Evolutionary conservation across 2,113 vertebrate genomes (phyloP).

Genomic region (Mixornis gularis): DNA sequence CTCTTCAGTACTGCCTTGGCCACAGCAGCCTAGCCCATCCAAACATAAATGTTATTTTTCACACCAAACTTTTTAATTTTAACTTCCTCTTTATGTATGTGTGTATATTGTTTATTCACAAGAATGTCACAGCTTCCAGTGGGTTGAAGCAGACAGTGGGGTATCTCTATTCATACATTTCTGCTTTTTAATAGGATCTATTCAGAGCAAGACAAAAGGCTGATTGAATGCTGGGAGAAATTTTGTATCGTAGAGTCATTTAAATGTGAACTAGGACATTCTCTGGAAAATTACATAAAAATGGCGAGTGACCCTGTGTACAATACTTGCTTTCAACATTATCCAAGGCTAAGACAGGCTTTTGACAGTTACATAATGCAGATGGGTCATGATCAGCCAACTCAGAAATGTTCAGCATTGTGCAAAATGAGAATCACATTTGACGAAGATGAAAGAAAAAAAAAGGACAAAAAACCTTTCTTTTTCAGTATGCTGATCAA

Average conservation of each 20-base stretch:
- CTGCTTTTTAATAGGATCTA: conserved; percentile 28
- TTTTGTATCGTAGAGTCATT: conserved; percentile 47
- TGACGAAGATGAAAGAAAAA: background rate
- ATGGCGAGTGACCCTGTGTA: conserved; percentile 35
- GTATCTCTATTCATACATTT: conserved; percentile 39
- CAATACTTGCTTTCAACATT: conserved; percentile 55
- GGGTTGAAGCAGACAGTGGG: conserved; percentile 11
- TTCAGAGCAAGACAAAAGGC: conserved; percentile 55
- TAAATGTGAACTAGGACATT: conserved; percentile 62
- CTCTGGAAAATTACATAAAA: conserved; percentile 60
- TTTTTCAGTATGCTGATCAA: background rate
- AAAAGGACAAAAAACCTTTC: background rate
- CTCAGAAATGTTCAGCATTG: conserved; percentile 19
- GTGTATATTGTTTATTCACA: conserved; percentile 19
- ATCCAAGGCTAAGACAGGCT: conserved; percentile 48
- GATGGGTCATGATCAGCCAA: conserved; percentile 25
- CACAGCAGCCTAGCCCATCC: background rate
- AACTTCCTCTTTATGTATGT: background rate
- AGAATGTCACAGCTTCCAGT: background rate
- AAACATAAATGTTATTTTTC: conserved; percentile 7
- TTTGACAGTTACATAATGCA: conserved; percentile 57
- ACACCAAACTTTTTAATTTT: background rate
- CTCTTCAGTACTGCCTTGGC: background rate
- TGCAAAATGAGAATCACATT: background rate
- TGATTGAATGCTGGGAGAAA: conserved; percentile 49